Evolutionary conservation across 1,140 invertebrate species (phyloP).

Genomic region (Zaprionus ghesquierei): DNA sequence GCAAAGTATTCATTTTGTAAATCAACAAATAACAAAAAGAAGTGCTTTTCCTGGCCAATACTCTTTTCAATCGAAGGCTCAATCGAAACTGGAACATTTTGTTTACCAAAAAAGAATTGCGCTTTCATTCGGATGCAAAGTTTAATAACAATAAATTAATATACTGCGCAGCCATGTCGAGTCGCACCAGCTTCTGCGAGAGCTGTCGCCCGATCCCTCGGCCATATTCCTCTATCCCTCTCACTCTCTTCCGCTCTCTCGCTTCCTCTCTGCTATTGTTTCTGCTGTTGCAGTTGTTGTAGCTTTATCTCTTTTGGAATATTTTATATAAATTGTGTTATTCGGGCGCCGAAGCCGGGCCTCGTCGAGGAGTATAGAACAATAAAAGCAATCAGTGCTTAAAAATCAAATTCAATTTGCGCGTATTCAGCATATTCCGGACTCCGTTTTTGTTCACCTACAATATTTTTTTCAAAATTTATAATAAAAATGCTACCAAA

Average conservation of each 20-base stretch:
- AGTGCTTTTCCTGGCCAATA: background rate
- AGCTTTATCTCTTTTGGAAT: constrained; percentile 56
- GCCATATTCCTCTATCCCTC: background rate
- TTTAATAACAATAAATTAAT: constrained; percentile 67
- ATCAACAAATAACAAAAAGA: background rate
- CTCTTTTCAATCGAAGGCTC: constrained; percentile 26
- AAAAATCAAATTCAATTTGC: constrained; percentile 80
- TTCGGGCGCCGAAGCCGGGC: constrained; percentile 29
- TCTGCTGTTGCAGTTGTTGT: background rate
- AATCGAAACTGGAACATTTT: background rate
- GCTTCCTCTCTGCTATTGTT: background rate
- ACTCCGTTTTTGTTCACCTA: constrained; percentile 25
- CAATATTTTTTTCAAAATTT: constrained; percentile 55
- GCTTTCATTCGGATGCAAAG: constrained; percentile 47
- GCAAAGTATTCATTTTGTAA: background rate
- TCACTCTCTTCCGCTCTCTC: background rate
- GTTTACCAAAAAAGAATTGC: constrained; percentile 21
- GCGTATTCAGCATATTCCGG: constrained; percentile 75
- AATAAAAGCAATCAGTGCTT: constrained; percentile 80
- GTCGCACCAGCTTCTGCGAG: background rate
- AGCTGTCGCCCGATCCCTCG: background rate
- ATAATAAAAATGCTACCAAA: constrained; percentile 51
- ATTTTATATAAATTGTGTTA: constrained; percentile 64
- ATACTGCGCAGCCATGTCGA: constrained; percentile 4
- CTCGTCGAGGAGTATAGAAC: constrained; percentile 40